These are phyloP conservation scores for Ciconia stormi DNA, from an alignment of 2,113 vertebrate genomes.

Conservation along the genomic window DNA sequence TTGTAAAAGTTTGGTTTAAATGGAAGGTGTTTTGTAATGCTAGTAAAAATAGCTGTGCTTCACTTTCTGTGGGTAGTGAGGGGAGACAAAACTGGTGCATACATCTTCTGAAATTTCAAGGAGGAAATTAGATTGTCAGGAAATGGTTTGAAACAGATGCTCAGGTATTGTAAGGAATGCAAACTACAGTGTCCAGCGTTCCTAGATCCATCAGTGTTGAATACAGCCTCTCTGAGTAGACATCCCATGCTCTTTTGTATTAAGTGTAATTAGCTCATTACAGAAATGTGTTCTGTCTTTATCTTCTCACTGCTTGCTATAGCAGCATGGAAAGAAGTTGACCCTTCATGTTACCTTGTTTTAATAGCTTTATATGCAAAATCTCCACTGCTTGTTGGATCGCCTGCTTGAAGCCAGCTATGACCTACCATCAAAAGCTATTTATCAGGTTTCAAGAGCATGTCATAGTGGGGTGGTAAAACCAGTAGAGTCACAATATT, in stretches of 20 bases:
- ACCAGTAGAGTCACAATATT: background rate
- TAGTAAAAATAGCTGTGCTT: conserved; percentile 29
- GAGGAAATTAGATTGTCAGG: background rate
- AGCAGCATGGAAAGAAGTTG: background rate
- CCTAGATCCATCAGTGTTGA: background rate
- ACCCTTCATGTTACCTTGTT: background rate
- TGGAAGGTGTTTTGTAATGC: conserved; percentile 16
- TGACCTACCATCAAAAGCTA: background rate
- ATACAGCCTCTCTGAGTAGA: background rate
- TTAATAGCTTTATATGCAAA: conserved; percentile 1
- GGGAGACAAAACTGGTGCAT: background rate
- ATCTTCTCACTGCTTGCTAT: background rate
- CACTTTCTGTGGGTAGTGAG: background rate
- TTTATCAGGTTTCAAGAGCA: background rate
- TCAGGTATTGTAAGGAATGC: background rate
- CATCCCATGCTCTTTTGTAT: background rate
- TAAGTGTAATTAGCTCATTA: background rate
- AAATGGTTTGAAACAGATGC: background rate
- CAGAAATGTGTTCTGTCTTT: background rate
- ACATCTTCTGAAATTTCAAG: conserved; percentile 7
- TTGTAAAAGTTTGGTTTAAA: conserved; percentile 36
- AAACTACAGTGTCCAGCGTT: background rate
- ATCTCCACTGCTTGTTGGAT: background rate
- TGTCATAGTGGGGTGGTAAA: background rate
- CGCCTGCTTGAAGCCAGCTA: background rate